Conservation (phyloP, 2,888 invertebrate genomes). For the Ecliptopera silaceata region DNA sequence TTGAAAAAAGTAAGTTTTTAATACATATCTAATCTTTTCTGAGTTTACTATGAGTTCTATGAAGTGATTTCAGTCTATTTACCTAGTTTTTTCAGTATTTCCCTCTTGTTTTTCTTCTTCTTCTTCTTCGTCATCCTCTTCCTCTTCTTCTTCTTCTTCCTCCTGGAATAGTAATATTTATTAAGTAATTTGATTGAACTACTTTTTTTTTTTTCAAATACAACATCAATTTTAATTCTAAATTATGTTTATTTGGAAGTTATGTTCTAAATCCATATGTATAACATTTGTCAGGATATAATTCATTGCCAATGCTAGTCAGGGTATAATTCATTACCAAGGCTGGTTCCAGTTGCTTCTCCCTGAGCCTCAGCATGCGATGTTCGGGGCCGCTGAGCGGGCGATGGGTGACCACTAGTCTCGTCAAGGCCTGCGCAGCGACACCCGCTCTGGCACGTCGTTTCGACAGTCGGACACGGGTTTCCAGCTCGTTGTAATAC, state of each 20-base stretch:
- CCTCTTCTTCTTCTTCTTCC: constrained; percentile 84
- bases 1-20: too few relatives aligned
- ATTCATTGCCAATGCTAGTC: too few relatives aligned
- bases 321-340: too few relatives aligned
- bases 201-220: too few relatives aligned
- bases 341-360: constrained; percentile 94
- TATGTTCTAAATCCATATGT: too few relatives aligned
- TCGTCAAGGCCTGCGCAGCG: constrained; percentile 87
- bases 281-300: too few relatives aligned
- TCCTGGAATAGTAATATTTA: constrained; percentile 49
- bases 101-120: constrained; percentile 82
- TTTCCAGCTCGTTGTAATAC: constrained; percentile 97
- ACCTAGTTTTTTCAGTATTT: constrained; percentile 69
- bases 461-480: constrained; percentile 96
- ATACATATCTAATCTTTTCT: too few relatives aligned
- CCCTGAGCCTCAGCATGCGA: constrained; percentile 92
- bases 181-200: too few relatives aligned
- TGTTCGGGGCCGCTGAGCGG: constrained; percentile 93
- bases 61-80: neutral
- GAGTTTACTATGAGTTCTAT: too few relatives aligned
- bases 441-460: constrained; percentile 87
- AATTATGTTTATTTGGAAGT: too few relatives aligned
- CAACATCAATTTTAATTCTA: too few relatives aligned
- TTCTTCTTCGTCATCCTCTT: constrained; percentile 87
- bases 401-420: constrained; percentile 95